Evolutionary conservation across 2,797 vertebrate species (phyloP), one percentile per base, ranked within the genome.

Genomic region (Psittacula echo): DNA sequence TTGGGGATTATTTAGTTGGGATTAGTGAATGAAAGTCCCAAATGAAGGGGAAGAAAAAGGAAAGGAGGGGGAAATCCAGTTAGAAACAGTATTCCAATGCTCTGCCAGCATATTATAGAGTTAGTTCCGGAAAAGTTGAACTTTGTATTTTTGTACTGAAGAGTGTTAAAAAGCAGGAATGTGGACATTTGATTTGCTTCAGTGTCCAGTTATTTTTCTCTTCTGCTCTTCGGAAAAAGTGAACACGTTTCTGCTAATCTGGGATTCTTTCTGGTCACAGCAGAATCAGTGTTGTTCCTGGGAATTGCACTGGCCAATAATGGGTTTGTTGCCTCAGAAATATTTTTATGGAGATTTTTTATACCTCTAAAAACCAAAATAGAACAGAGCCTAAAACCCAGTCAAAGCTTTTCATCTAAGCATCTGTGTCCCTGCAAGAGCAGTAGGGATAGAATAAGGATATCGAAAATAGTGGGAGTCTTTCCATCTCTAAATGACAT

Each of bases 21-120:
- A 87, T 94, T 87, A 85, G n/a, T 86, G 78, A 95, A 85, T 56
- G 83, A 37, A 94, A 87, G 50, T 60, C 68, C 56, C 47, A 85
- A 72, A 51, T 62, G 41, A 74, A 32, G 13, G 7, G 5, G 4
- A 13, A 15, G 4, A 44, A 54, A 27, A 42, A 32, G 18, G 8
- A 15, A 15, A 39, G n/a, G 15, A 65, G 41, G 51, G 20, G 11
- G 12, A 87, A 89, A 93, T 75, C 75, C 56, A 67, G 58, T 48
- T 47, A 37, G 85, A 94, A 93, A 84, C 48, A 9, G 42, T 39
- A 2, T 54, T 83, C 44, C 90, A 60, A 32, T 86, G 68, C 23
- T 82, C 42, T 76, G 66, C 90, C 91, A 89, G 18, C 3, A 6
- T 70, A 29, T 66, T 80, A 42, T 58, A 42, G 42, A 64, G 42